A percentile compares a stretch with the other conserved stretches of the same genome.
phyloP scores from a whole-genome alignment of 92 coral and sea anemone genomes.

The Parazoanthus darwini region DNA sequence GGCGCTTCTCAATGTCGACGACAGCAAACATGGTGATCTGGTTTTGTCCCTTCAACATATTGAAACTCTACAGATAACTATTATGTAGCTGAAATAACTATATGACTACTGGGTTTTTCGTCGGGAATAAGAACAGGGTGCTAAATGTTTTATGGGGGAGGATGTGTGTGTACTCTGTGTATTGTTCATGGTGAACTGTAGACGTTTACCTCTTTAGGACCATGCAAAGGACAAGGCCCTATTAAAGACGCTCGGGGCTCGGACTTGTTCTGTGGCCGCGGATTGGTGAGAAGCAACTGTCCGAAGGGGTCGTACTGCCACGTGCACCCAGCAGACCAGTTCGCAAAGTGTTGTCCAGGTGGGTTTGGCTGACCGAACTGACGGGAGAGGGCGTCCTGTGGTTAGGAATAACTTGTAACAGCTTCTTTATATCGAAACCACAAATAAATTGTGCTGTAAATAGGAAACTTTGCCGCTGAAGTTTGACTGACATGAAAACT shows the following conservation, averaged over 20 bases:
- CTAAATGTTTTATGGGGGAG: not conserved
- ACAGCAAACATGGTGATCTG: no score
- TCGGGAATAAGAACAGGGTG: not conserved
- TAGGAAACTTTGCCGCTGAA: no score
- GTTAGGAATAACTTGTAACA: no score
- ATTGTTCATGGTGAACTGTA: no score
- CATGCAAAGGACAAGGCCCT: slow-evolving; percentile 69
- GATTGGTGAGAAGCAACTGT: slow-evolving; percentile 40
- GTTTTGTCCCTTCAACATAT: no score
- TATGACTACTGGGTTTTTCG: no score
- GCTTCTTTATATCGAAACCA: no score
- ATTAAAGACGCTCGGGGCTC: slow-evolving; percentile 48
- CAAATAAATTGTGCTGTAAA: no score
- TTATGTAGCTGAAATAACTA: no score
- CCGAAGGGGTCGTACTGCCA: slow-evolving; percentile 67
- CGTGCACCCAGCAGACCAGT: slow-evolving; percentile 48
- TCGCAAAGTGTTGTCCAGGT: slow-evolving; percentile 72
- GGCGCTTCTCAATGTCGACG: no score
- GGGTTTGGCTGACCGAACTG: not conserved
- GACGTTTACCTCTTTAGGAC: slow-evolving; percentile 35
- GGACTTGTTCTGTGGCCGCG: slow-evolving; percentile 64
- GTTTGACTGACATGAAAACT: no score
- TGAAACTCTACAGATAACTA: no score
- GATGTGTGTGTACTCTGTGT: not conserved
- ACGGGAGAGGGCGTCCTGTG: not conserved